phyloP scores from a whole-genome alignment of 2,113 vertebrate species.

The Probosciger aterrimus region DNA sequence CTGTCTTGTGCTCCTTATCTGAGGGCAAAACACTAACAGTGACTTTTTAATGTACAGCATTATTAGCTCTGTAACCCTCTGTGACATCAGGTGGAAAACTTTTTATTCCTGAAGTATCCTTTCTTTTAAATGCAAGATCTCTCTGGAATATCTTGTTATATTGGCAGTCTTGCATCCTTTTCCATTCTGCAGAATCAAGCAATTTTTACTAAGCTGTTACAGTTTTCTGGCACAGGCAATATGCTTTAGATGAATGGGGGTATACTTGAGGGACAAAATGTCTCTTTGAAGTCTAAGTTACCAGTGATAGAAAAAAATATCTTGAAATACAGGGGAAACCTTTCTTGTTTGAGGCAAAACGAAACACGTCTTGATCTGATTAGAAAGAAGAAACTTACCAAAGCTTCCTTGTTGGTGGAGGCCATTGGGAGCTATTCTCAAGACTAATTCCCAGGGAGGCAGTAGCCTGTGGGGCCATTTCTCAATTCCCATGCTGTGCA shows the following conservation, averaged over 20 bases:
- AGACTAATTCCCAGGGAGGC: not conserved
- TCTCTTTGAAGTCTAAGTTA: not conserved
- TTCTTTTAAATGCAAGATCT: not conserved
- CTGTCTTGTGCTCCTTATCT: not conserved
- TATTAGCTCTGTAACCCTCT: not conserved
- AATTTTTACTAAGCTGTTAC: not conserved
- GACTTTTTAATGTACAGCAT: not conserved
- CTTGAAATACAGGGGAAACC: not conserved
- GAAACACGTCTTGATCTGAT: not conserved
- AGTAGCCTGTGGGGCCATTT: rapidly evolving
- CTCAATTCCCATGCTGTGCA: rapidly evolving
- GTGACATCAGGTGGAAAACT: not conserved
- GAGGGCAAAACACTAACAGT: not conserved
- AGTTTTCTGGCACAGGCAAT: not conserved
- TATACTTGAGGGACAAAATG: not conserved
- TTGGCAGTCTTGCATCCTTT: not conserved
- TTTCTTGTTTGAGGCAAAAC: not conserved
- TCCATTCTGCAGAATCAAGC: not conserved
- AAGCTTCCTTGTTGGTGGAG: not conserved
- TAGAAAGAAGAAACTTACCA: not conserved
- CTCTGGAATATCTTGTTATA: not conserved
- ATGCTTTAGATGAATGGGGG: not conserved
- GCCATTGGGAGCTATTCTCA: not conserved
- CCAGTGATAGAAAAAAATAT: not conserved
- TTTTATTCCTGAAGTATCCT: not conserved